Evolutionary conservation across 2,113 vertebrate species (phyloP), one percentile per base, ranked within the genome.

Genomic region (Lanius collurio): DNA sequence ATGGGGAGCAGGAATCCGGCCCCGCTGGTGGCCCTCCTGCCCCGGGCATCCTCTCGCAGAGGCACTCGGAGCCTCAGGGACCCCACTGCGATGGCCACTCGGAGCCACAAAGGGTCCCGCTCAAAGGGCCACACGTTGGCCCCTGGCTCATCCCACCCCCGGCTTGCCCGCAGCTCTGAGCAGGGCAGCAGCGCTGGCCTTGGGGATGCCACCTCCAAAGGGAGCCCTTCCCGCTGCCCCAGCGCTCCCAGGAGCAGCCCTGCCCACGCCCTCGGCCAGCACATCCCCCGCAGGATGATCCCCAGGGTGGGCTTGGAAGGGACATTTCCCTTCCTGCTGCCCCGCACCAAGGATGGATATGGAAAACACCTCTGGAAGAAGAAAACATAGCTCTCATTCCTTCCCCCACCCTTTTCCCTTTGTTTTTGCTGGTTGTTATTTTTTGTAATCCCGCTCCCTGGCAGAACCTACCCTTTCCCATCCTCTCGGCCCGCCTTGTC

Each of bases 1-100:
- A 97, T 96, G 97, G 96, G 97, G 97, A 97, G 96, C 96, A 97
- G 97, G 97, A 98, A 98, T 97, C 96, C 13, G 9, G 97, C 94
- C 97, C 94, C 21, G 57, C 97, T 94, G 95, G 96, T 95, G 97
- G 63, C 86, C 5, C 1, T 50, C 79, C 83, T 1, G 6, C 30
- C 49, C 0, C 3, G 31, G 52, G 56, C 42, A 57, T 57, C 28
- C 37, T 7, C 59, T 37, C n/a, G 3, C 4, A 37, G 35, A 15
- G 57, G 37, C n/a, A 17, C 57, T n/a, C 2, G 22, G 56, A 35
- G 22, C 15, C 57, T 5, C 35, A 9, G 26, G 59, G 59, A 60
- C 39, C 15, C 21, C 9, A 21, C 21, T 57, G 31, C 5, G 3
- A 55, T 10, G 6, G 30, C 18, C 30, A 53, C 52, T 31, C 15